Conservation (phyloP, 2,113 vertebrate species). For the Corythaeola cristata region DNA sequence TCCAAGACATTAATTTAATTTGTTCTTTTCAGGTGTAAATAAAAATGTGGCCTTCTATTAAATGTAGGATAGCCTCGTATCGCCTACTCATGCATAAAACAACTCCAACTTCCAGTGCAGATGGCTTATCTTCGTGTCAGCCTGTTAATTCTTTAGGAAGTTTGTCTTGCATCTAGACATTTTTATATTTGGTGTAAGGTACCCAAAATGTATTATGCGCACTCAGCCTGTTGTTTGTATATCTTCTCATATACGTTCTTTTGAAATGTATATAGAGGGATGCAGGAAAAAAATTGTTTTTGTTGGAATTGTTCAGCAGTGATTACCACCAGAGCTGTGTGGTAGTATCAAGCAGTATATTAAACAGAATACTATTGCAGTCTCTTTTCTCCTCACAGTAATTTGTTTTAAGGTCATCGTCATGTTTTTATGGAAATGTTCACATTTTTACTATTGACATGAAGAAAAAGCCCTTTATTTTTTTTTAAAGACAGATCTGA, state of each 20-base stretch:
- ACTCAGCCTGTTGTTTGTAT: background rate
- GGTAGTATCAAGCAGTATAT: background rate
- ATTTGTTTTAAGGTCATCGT: background rate
- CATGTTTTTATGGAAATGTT: background rate
- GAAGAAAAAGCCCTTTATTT: background rate
- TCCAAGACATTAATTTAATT: slow-evolving; percentile 20
- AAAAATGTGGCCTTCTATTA: background rate
- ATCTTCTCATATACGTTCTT: background rate
- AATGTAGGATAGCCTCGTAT: background rate
- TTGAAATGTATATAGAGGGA: background rate
- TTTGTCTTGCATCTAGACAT: background rate
- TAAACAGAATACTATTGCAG: background rate
- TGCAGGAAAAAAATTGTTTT: background rate
- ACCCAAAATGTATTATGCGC: background rate
- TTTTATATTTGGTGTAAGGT: background rate
- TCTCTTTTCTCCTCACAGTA: background rate
- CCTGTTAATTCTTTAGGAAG: background rate
- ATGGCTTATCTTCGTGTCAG: background rate
- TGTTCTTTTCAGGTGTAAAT: background rate
- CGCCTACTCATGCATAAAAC: background rate
- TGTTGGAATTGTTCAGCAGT: background rate
- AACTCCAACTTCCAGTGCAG: background rate
- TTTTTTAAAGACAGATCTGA: background rate
- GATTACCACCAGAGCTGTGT: background rate
- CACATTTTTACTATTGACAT: background rate